These are phyloP conservation scores for Aporophyla nigra DNA, from an alignment of 2,888 invertebrate genomes.

Conservation along the genomic window DNA sequence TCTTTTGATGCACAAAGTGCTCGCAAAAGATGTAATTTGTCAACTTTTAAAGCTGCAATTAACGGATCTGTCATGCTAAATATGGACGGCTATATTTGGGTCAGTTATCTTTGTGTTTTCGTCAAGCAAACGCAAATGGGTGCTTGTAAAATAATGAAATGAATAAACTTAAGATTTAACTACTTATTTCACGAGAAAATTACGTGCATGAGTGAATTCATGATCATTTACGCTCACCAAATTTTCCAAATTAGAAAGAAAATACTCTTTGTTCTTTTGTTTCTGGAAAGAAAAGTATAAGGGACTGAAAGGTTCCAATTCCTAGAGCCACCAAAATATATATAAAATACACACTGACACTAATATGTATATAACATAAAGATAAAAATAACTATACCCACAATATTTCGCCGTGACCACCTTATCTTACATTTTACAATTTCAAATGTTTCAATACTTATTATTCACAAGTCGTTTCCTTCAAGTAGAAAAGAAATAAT, in stretches of 20 bases:
- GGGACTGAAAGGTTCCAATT: neutral
- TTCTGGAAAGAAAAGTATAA: neutral
- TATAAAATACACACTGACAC: conserved; percentile 12
- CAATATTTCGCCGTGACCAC: conserved; percentile 54
- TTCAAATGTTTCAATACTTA: conserved; percentile 73
- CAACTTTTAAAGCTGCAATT: conserved; percentile 58
- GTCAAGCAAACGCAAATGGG: conserved; percentile 21
- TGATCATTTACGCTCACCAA: neutral
- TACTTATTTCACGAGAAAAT: conserved; percentile 25
- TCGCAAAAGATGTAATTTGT: conserved; percentile 56
- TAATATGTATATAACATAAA: conserved; percentile 31
- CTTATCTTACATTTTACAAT: conserved; percentile 69
- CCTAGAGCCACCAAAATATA: neutral
- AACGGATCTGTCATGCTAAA: conserved; percentile 50
- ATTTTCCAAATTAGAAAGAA: neutral
- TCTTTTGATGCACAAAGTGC: conserved; percentile 59
- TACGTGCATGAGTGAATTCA: conserved; percentile 6
- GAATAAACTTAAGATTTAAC: conserved; percentile 40
- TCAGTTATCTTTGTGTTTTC: conserved; percentile 48
- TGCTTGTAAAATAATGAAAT: conserved; percentile 28
- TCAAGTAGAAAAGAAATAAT: conserved; percentile 86
- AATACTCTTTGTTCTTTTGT: neutral
- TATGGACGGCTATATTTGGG: conserved; percentile 51
- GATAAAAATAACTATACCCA: conserved; percentile 13
- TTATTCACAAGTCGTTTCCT: conserved; percentile 85